A percentile compares a stretch with the other conserved stretches of the same genome.
These are phyloP conservation scores for Aphelocoma californica DNA, from an alignment of 2,797 vertebrate species.

Conservation along the genomic window DNA sequence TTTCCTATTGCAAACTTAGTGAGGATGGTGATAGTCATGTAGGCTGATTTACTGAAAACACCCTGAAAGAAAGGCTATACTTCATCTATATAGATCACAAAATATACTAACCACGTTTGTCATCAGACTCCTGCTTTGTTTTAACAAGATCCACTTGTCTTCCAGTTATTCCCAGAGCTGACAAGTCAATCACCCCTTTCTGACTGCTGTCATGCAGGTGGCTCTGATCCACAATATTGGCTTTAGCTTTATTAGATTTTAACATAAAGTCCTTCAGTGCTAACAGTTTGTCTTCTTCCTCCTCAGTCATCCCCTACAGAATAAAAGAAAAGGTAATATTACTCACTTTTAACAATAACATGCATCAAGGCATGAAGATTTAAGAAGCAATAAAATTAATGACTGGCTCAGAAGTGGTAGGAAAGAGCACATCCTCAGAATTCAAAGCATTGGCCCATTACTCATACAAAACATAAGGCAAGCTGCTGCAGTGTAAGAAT, in stretches of 20 bases:
- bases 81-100: neutral
- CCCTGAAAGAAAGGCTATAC: neutral
- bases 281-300: slow-evolving; percentile 95
- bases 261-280: slow-evolving; percentile 97
- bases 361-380: neutral
- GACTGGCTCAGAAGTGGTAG: neutral
- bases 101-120: slow-evolving; percentile 86
- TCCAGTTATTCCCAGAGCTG: slow-evolving; percentile 85
- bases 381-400: neutral
- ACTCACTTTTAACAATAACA: neutral
- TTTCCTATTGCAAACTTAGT: neutral
- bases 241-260: slow-evolving; percentile 96
- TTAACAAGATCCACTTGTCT: slow-evolving; percentile 93
- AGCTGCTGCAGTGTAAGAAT: neutral
- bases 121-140: slow-evolving; percentile 88
- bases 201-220: slow-evolving; percentile 86
- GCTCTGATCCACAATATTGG: slow-evolving; percentile 91
- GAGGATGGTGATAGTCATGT: neutral
- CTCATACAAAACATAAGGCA: neutral
- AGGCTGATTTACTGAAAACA: neutral
- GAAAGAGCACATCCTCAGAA: neutral
- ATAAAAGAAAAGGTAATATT: neutral
- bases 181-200: slow-evolving; percentile 90
- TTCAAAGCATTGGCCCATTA: neutral
- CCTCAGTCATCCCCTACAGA: slow-evolving; percentile 92